phyloP scores from a whole-genome alignment of 1,140 invertebrate genomes.

The Myzus persicae region DNA sequence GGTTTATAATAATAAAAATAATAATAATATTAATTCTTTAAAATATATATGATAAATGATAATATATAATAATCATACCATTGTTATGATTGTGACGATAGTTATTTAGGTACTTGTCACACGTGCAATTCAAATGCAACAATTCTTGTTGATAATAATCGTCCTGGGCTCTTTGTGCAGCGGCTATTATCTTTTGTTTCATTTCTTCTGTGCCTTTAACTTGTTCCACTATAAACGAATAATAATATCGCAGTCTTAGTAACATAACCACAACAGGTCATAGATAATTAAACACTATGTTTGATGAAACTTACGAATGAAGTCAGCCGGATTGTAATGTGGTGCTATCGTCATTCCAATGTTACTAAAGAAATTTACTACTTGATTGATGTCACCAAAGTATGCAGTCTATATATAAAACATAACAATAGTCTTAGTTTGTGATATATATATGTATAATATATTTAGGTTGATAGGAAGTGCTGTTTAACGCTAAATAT shows the following conservation, averaged over 20 bases:
- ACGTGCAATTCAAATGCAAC: constrained; percentile 65
- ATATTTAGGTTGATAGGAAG: too few relatives aligned
- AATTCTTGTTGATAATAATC: constrained; percentile 70
- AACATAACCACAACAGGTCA: background rate
- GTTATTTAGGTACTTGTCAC: constrained; percentile 66
- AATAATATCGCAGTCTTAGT: background rate
- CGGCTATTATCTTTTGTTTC: constrained; percentile 74
- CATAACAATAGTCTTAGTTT: background rate
- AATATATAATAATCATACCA: constrained; percentile 58
- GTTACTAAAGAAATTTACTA: constrained; percentile 78
- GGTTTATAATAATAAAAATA: background rate
- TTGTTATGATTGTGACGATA: constrained; percentile 65
- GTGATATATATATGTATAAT: background rate
- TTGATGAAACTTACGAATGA: constrained; percentile 75
- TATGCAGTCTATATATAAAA: constrained; percentile 73
- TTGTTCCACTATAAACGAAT: constrained; percentile 77
- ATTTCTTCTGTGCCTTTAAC: constrained; percentile 76
- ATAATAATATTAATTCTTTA: too few relatives aligned
- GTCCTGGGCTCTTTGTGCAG: constrained; percentile 70
- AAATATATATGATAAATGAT: too few relatives aligned
- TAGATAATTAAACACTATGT: background rate
- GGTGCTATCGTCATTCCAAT: constrained; percentile 78
- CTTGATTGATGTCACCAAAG: constrained; percentile 78
- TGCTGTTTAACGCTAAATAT: background rate
- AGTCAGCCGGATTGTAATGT: constrained; percentile 88